Evolutionary conservation across 2,888 invertebrate genomes (phyloP).

Genomic region (Scaeva pyrastri): DNA sequence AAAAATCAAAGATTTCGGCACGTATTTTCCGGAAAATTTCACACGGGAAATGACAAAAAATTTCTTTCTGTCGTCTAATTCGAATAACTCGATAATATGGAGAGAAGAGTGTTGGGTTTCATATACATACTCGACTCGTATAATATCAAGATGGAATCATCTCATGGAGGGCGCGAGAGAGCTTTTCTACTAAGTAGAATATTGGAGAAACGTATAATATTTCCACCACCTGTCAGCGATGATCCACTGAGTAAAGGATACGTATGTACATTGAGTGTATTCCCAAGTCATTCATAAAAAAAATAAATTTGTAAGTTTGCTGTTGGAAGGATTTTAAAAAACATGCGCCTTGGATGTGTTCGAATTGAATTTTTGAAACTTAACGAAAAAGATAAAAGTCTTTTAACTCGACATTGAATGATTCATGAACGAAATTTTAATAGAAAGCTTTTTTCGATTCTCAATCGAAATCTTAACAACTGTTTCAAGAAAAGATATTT

Average conservation of each 20-base stretch:
- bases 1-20: conserved; percentile 49
- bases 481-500: no score
- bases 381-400: conserved; percentile 38
- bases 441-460: no score
- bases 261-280: not conserved
- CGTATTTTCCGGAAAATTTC: conserved; percentile 72
- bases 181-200: conserved; percentile 48
- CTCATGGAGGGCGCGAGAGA: conserved; percentile 43
- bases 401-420: not conserved
- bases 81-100: conserved; percentile 75
- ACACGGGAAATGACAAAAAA: conserved; percentile 69
- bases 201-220: conserved; percentile 55
- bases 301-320: conserved; percentile 36
- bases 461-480: no score
- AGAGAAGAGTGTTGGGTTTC: conserved; percentile 56
- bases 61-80: conserved; percentile 62
- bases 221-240: conserved; percentile 74
- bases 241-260: conserved; percentile 58
- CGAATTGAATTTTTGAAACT: conserved; percentile 24
- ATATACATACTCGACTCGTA: not conserved
- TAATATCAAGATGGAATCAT: conserved; percentile 52
- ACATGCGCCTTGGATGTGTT: conserved; percentile 35
- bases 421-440: not conserved
- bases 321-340: conserved; percentile 21
- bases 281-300: conserved; percentile 73